Evolutionary conservation across 2,113 vertebrate species (phyloP).

Genomic region (Oxyura jamaicensis): DNA sequence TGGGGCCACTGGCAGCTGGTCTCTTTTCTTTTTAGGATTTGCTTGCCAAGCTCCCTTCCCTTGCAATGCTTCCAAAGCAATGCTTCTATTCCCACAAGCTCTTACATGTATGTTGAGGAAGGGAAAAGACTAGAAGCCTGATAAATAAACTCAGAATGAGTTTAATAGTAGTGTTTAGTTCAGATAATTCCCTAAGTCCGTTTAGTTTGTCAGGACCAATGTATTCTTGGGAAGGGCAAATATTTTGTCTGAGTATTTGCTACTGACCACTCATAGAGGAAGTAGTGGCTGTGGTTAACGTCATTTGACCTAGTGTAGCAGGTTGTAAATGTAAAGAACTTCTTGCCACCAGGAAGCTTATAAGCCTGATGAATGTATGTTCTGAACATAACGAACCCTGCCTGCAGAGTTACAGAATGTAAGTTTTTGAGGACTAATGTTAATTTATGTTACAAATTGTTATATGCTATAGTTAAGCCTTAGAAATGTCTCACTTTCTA

Average conservation of each 20-base stretch:
- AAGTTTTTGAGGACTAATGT: not conserved
- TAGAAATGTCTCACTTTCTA: not conserved
- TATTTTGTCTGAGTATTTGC: not conserved
- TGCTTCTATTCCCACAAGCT: not conserved
- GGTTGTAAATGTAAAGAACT: not conserved
- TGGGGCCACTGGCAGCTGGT: not conserved
- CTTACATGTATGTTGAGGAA: not conserved
- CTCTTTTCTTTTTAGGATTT: not conserved
- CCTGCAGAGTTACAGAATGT: not conserved
- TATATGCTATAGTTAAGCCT: not conserved
- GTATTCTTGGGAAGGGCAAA: not conserved
- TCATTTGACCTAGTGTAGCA: not conserved
- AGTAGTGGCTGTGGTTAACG: not conserved
- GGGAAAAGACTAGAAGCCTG: not conserved
- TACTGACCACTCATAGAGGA: not conserved
- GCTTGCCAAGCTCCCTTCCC: not conserved
- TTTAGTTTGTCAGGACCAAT: not conserved
- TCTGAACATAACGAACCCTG: not conserved
- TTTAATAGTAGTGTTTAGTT: constrained; percentile 3
- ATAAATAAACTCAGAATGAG: not conserved
- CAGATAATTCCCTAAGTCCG: not conserved
- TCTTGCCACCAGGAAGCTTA: not conserved
- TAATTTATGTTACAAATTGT: not conserved
- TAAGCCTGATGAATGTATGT: not conserved
- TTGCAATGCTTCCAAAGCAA: not conserved